Evolutionary conservation across 1,140 invertebrate species (phyloP), one percentile per base, ranked within the genome.

Genomic region (Drosophila virilis): DNA sequence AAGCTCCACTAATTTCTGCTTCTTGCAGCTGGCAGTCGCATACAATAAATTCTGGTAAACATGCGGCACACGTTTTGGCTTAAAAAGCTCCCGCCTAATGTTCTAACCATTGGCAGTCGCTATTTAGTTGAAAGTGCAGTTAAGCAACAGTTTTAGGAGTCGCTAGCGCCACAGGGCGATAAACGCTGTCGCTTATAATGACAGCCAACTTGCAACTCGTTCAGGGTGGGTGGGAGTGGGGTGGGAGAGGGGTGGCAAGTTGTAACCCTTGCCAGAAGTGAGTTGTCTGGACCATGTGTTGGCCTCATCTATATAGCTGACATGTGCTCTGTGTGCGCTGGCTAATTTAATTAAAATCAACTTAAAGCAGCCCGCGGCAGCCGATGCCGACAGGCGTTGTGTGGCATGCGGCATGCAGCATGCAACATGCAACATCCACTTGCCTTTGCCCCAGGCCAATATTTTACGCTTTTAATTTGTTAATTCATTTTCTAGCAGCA

Each of bases 401-500:
- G 32, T 35, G 48, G 43, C 48, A 43, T 50, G 35, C 54, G 57
- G 37, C 69, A 66, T 81, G 58, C 69, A 48, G 51, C 78, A 70
- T 78, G 71, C 73, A 37, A 42, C 75, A 51, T 60, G 55, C 71
- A 46, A 58, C 62, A 65, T 58, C 37, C 51, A 38, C 33, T 60
- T 69, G 71, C 61, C 43, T 37, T 48, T 67, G 55, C 61, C 75
- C 66, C 66, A 48, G 60, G 72, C 79, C 83, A 86, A 88, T 86
- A 88, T 88, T 83, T 80, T 74, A 86, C 76, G 83, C 84, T 89
- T 86, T 86, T 86, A 88, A 86, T 86, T 86, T 88, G 83, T 86
- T 89, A 86, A 89, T 86, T 86, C 84, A 88, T 86, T 89, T 88
- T 65, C 83, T 59, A 62, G 74, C 75, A 66, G 75, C 55, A 72